Conservation (phyloP, 2,797 vertebrate species). For the Sylvilagus floridanus region DNA sequence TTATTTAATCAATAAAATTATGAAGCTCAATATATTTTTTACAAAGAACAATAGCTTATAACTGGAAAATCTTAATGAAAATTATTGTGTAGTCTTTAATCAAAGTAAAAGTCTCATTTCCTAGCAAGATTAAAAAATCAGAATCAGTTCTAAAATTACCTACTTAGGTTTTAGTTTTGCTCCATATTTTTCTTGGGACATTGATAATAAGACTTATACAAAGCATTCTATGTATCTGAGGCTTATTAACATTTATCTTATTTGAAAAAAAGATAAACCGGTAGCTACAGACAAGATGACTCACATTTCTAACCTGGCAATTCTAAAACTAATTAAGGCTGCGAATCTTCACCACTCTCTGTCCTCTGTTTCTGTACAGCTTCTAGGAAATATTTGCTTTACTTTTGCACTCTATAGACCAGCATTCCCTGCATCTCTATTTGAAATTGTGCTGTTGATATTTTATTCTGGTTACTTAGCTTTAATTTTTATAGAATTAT, state of each 20-base stretch:
- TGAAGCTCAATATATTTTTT: slow-evolving; percentile 8
- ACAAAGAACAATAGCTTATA: not conserved
- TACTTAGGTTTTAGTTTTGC: slow-evolving; percentile 33
- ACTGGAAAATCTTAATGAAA: slow-evolving; percentile 19
- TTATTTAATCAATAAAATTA: slow-evolving; percentile 22
- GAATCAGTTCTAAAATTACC: slow-evolving; percentile 40
- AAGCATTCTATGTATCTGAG: not conserved
- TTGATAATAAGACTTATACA: not conserved
- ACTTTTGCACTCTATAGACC: not conserved
- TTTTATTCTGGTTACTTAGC: slow-evolving; percentile 10
- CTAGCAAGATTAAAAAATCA: slow-evolving; percentile 19
- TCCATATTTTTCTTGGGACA: slow-evolving; percentile 34
- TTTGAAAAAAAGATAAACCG: not conserved
- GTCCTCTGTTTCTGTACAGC: not conserved
- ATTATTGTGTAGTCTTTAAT: not conserved
- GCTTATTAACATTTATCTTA: slow-evolving; percentile 27
- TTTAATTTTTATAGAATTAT: not conserved
- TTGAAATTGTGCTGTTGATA: not conserved
- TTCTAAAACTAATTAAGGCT: not conserved
- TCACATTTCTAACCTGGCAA: not conserved
- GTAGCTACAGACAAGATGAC: not conserved
- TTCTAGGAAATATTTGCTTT: not conserved
- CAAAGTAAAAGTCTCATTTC: not conserved
- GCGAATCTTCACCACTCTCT: not conserved
- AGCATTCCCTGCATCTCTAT: not conserved